Evolutionary conservation across 2,113 vertebrate species (phyloP).

Genomic region (Tachysurus fulvidraco): DNA sequence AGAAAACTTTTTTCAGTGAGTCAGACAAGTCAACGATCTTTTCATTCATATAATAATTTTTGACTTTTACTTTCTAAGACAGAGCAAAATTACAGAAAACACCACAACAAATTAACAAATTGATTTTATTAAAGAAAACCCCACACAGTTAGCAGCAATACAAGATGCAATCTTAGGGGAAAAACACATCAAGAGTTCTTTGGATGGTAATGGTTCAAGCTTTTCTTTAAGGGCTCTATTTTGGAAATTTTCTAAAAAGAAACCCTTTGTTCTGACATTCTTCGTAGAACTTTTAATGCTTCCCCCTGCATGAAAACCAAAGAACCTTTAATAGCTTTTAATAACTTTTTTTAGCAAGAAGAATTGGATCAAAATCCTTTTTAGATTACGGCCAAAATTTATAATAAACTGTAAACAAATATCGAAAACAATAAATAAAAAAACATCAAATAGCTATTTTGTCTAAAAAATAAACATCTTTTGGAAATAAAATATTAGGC

Average conservation of each 20-base stretch:
- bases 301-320: neutral
- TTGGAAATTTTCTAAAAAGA: neutral
- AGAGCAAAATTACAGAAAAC: neutral
- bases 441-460: neutral
- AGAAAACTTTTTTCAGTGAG: neutral
- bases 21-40: neutral
- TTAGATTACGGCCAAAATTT: neutral
- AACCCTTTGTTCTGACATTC: neutral
- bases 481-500: too few species aligned
- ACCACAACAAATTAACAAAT: neutral
- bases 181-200: neutral
- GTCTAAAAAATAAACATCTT: neutral
- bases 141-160: constrained; percentile 21
- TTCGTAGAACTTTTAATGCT: neutral
- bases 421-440: neutral
- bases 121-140: constrained; percentile 23
- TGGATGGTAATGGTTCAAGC: neutral
- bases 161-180: neutral
- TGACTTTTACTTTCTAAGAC: neutral
- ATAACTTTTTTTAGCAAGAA: too few species aligned
- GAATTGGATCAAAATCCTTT: too few species aligned
- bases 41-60: neutral
- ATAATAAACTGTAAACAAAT: neutral
- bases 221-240: neutral
- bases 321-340: neutral